Conservation (phyloP, 64 coral and sea anemone species). For the Astreopora myriophthalma region DNA sequence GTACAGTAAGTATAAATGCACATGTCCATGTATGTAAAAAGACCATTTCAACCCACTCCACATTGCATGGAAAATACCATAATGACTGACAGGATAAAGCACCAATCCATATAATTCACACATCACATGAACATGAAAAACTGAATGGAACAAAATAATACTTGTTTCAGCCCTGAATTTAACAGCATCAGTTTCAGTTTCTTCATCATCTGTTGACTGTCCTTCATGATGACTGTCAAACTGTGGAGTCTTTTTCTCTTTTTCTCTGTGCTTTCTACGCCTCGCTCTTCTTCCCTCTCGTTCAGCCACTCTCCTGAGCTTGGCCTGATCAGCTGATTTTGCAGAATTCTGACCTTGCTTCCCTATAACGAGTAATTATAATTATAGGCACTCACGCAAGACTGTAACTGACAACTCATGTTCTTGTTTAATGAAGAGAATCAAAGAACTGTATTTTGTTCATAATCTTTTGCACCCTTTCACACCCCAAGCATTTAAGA, state of each 20-base stretch:
- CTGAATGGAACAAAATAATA: not conserved
- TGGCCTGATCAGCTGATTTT: constrained; percentile 60
- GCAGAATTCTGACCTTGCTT: constrained; percentile 1
- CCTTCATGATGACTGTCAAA: constrained; percentile 90
- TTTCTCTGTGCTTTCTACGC: constrained; percentile 79
- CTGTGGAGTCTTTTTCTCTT: constrained; percentile 37
- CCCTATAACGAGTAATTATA: not conserved
- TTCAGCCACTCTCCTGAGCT: constrained; percentile 83
- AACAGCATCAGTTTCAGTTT: constrained; percentile 87
- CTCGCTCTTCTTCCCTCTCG: constrained; percentile 93
- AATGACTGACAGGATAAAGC: too few species aligned
- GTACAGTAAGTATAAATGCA: too few species aligned
- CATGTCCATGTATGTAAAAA: too few species aligned
- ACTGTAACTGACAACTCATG: too few species aligned
- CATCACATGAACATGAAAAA: not conserved
- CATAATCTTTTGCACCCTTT: too few species aligned
- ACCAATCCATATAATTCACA: not conserved
- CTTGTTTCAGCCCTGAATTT: constrained; percentile 91
- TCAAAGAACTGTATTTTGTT: too few species aligned
- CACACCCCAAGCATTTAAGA: too few species aligned
- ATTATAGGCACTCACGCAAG: not conserved
- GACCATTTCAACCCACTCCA: too few species aligned
- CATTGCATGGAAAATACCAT: too few species aligned
- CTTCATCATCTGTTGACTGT: constrained; percentile 96
- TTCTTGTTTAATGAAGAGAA: too few species aligned